Base-by-base conservation (phyloP, 2,113 vertebrate species). In the Corynorhinus townsendii region DNA sequence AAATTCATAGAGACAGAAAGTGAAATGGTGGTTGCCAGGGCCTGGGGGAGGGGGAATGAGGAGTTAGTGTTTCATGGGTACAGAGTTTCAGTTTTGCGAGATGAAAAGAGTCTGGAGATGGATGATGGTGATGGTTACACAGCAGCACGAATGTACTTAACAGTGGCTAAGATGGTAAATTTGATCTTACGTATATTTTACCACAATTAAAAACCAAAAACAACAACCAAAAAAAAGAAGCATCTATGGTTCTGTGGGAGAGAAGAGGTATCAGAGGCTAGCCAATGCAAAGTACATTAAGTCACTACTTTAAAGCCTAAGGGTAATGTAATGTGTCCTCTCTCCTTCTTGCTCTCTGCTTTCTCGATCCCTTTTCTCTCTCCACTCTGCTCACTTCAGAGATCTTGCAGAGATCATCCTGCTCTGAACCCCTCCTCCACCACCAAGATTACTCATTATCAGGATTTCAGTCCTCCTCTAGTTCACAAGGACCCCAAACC, bases 41-140 rank as follows among this genome's bases (percentile, higher is more conserved):
- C 2, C 62, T 75, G 26, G 2, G 17, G 11, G 38, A 9, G 7
- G 6, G 7, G 7, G 1, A 52, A 71, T 15, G 45, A 35, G 26
- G 30, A 71, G 16, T 77, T n/a, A 10, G 0, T 30, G 3, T 33
- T 40, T 71, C 20, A 47, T 47, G 47, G 47, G 24, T 4, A 11
- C 1, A 69, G 40, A 16, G 28, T 17, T 93, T 59, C 54, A 2
- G 7, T 33, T 84, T 49, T 49, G 24, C 22, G 19, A 17, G 77
- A 77, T 9, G 1, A 62, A 33, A 62, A 38, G 10, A 4, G 2
- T 40, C 35, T 19, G 8, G 76, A 40, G 76, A 10, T 26, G 26
- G 1, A 11, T 19, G 28, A 24, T 24, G 33, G 9, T 17, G 26
- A 64, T 1, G 14, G 17, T 0, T 7, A 2, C 14, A 26, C 35